Percentiles rank a stretch among this genome's conserved stretches.
phyloP scores from a whole-genome alignment of 30 jellyfish, hydroid and myxozoan species.

The Catostylus mosaicus region DNA sequence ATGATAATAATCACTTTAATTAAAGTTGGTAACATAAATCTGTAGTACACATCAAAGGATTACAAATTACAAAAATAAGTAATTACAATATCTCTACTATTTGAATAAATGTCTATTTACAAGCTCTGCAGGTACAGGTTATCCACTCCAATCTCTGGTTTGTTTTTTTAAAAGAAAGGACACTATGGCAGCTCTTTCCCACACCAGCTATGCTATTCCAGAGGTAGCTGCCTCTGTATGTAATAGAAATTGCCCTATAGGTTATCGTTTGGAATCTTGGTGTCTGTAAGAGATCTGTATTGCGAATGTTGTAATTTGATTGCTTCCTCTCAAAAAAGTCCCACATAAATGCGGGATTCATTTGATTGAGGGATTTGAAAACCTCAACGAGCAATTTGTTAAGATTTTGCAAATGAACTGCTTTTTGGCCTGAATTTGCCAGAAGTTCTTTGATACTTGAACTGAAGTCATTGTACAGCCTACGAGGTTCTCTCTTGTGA shows the following conservation, averaged over 20 bases:
- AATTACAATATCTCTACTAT: neutral
- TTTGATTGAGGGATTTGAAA: neutral
- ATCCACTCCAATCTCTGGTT: neutral
- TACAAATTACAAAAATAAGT: neutral
- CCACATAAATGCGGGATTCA: constrained; percentile 4
- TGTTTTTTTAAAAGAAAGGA: neutral
- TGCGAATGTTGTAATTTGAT: constrained; percentile 8
- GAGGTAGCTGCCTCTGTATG: no score
- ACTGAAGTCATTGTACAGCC: constrained; percentile 20
- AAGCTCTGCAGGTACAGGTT: constrained; percentile 10
- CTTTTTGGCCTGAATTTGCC: constrained; percentile 20
- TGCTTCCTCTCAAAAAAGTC: constrained; percentile 11
- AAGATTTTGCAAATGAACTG: constrained; percentile 1
- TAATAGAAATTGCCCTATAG: neutral
- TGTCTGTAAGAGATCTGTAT: neutral
- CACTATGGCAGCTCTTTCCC: neutral
- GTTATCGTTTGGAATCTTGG: constrained; percentile 4
- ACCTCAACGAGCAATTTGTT: neutral
- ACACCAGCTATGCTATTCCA: neutral
- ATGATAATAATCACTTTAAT: no score
- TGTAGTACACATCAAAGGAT: no score
- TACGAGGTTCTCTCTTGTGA: constrained; percentile 34
- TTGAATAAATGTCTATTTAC: constrained; percentile 1
- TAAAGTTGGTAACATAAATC: no score
- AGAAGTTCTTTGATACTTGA: constrained; percentile 34